These are phyloP conservation scores for Apostichopus japonicus DNA, from an alignment of 35 echinoderm and acorn worm genomes.

Conservation along the genomic window DNA sequence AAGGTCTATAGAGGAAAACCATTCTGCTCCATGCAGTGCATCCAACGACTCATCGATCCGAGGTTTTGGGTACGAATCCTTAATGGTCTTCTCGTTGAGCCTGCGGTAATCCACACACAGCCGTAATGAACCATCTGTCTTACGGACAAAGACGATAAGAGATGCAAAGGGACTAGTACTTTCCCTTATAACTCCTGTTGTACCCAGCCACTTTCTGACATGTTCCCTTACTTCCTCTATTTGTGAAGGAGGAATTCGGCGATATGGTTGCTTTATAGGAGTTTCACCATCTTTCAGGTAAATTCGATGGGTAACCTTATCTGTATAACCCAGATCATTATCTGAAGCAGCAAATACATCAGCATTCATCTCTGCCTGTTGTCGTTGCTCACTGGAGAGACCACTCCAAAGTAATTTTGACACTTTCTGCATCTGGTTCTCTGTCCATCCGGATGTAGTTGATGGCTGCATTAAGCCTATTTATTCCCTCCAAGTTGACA, in stretches of 20 bases:
- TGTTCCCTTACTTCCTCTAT: constrained; percentile 64
- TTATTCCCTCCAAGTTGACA: not conserved
- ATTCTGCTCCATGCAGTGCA: too few relatives aligned
- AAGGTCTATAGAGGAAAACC: too few relatives aligned
- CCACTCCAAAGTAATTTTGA: too few relatives aligned
- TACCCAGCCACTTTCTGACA: constrained; percentile 23
- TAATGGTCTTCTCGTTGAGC: constrained; percentile 43
- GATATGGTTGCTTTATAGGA: constrained; percentile 44
- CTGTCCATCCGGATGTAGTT: too few relatives aligned
- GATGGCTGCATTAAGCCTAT: not conserved
- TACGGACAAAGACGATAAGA: constrained; percentile 47
- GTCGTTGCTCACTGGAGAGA: constrained; percentile 13
- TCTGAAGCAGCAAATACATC: constrained; percentile 64
- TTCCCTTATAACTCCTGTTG: constrained; percentile 35
- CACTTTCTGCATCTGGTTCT: not conserved
- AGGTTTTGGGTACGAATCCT: constrained; percentile 57
- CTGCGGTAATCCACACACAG: constrained; percentile 66
- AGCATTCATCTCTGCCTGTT: constrained; percentile 42
- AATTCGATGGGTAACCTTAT: constrained; percentile 33
- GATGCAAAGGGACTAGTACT: constrained; percentile 41
- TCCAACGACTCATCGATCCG: constrained; percentile 74
- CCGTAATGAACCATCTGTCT: constrained; percentile 48
- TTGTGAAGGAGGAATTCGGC: constrained; percentile 59
- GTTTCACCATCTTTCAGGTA: constrained; percentile 16
- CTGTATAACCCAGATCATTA: constrained; percentile 58